Evolutionary conservation across 2,797 vertebrate species (phyloP).

Genomic region (Enteromius fasciolatus): DNA sequence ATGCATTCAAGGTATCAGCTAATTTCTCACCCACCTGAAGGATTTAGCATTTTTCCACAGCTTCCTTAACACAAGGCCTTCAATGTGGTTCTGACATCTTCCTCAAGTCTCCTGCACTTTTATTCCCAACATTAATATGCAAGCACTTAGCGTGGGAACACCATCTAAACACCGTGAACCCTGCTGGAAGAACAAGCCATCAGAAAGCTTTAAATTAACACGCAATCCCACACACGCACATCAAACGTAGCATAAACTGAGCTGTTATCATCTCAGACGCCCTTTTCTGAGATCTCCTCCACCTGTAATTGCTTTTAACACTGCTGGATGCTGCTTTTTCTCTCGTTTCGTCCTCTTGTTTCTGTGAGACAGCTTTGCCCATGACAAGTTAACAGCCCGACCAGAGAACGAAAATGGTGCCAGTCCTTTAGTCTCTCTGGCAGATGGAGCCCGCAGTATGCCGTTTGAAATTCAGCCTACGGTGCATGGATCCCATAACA

Average conservation of each 20-base stretch:
- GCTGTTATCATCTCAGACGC: constrained; percentile 20
- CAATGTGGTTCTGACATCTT: not conserved
- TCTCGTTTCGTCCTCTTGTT: constrained; percentile 66
- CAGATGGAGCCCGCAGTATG: constrained; percentile 71
- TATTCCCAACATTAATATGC: constrained; percentile 28
- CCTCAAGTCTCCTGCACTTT: constrained; percentile 15
- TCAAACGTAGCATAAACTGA: constrained; percentile 10
- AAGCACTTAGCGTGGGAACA: constrained; percentile 33
- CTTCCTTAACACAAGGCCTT: not conserved
- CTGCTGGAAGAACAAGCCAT: constrained; percentile 21
- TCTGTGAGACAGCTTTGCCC: constrained; percentile 63
- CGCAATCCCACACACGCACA: constrained; percentile 23
- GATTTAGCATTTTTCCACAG: constrained; percentile 2
- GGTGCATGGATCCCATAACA: constrained; percentile 65
- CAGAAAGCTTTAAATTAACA: constrained; percentile 36
- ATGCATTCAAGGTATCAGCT: constrained; percentile 3
- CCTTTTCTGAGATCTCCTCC: constrained; percentile 30
- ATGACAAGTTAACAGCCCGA: constrained; percentile 74
- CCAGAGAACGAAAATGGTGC: constrained; percentile 68
- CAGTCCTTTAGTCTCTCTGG: constrained; percentile 69
- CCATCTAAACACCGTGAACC: constrained; percentile 25
- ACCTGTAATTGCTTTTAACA: constrained; percentile 46
- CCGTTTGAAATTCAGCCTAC: constrained; percentile 65
- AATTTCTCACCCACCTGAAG: constrained; percentile 30
- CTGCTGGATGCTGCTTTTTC: constrained; percentile 19